Evolutionary conservation across 2,888 invertebrate genomes (phyloP), one percentile per base, ranked within the genome.

Genomic region (Nasonovia ribisnigri): DNA sequence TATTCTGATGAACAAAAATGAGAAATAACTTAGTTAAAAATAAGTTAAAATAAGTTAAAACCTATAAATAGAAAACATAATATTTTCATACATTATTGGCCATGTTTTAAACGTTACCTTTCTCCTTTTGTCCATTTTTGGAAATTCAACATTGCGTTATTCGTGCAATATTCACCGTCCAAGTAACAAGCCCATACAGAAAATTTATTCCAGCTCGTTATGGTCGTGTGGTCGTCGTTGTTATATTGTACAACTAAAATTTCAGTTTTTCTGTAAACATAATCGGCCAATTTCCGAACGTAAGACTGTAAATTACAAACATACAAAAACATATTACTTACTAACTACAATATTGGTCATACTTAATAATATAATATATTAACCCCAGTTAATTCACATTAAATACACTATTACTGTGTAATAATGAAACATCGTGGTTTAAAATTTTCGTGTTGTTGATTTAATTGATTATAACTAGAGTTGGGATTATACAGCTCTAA

Each of bases 1-100:
- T 57, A 95, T 94, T n/a, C 95, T 95, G 60, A 36, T 77, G 24
- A 60, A n/a, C 10, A 3, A 67, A 43, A 90, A 89, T 42, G 29
- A 89, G 13, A 86, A 46, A 46, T 3, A 51, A 43, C 2, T n/a
- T 86, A 16, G n/a, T n/a, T n/a, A n/a, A n/a, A n/a, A n/a, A n/a
- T n/a, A n/a, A n/a, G n/a, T n/a, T n/a, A n/a, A n/a, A n/a, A n/a
- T n/a, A 77, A 36, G 36, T 20, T 77, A 36, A 77, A 36, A 13
- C 46, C 4, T n/a, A 16, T 48, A 13, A 43, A 11, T 26, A 16
- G 29, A 13, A 86, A 43, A 57, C 20, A 77, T 77, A 24, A 77
- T 77, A 36, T 42, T 77, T 20, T 36, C 20, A 77, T 36, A 77
- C 1, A 1, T 36, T 36, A 20, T 54, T 54, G 20, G 4, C 16